A percentile compares a stretch with the other conserved stretches of the same genome.
These are phyloP conservation scores for Sebastes hubbsi DNA, from an alignment of 2,797 vertebrate species.

Conservation along the genomic window DNA sequence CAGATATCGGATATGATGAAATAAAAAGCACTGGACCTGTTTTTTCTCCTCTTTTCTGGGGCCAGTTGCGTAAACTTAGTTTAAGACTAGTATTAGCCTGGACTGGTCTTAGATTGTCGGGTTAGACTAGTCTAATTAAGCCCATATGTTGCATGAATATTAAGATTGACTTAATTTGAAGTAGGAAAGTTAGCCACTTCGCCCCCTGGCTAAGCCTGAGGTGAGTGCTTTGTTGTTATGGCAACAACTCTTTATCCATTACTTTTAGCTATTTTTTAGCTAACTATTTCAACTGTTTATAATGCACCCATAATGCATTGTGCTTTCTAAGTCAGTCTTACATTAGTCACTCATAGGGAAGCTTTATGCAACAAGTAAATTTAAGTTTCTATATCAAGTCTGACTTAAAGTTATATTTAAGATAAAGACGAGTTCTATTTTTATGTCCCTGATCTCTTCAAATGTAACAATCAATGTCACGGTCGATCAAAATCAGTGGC, in stretches of 20 bases:
- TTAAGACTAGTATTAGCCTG: not conserved
- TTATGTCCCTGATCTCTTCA: not conserved
- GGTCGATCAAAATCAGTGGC: not conserved
- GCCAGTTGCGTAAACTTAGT: not conserved
- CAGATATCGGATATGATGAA: not conserved
- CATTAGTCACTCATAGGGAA: not conserved
- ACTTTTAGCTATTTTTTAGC: not conserved
- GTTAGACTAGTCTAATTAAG: no score
- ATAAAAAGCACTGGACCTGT: not conserved
- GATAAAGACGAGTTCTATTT: not conserved
- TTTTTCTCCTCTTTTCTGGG: not conserved
- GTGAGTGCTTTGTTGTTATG: no score
- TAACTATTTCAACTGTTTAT: not conserved
- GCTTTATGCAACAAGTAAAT: not conserved
- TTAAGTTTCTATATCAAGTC: not conserved
- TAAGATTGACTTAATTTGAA: no score
- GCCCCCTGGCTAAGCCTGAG: no score
- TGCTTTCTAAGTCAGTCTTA: no score
- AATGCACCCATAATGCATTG: no score
- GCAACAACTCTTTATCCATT: no score
- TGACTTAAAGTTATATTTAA: not conserved
- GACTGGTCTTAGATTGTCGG: no score
- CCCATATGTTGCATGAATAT: no score
- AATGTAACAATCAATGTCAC: not conserved
- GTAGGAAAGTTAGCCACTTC: no score